These are phyloP conservation scores for Nasonia oneida DNA, from an alignment of 2,888 invertebrate genomes.

Conservation along the genomic window DNA sequence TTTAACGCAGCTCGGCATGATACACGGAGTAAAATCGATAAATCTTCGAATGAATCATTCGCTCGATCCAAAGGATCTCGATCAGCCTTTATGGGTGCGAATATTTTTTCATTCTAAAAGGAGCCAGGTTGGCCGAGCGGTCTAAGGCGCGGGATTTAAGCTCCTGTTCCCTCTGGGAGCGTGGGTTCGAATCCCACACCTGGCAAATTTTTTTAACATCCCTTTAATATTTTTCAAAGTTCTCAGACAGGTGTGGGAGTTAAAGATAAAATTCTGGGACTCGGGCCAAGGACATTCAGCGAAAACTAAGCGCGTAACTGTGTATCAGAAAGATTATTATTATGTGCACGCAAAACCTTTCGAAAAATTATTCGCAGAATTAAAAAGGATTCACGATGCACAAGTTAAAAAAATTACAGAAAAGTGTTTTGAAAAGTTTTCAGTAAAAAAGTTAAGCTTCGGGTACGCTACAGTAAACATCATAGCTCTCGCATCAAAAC, in stretches of 20 bases:
- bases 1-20: background rate
- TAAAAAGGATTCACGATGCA: no score
- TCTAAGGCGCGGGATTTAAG: slow-evolving; percentile 87
- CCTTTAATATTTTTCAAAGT: background rate
- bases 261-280: background rate
- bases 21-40: background rate
- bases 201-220: slow-evolving; percentile 79
- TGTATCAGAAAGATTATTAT: no score
- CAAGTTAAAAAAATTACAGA: no score
- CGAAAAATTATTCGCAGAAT: no score
- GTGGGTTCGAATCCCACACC: slow-evolving; percentile 92
- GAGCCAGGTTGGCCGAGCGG: slow-evolving; percentile 84
- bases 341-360: no score
- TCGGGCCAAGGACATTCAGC: no score
- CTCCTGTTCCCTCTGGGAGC: slow-evolving; percentile 81
- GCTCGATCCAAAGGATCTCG: background rate
- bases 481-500: background rate
- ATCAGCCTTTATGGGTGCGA: slow-evolving; percentile 3
- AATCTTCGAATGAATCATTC: background rate
- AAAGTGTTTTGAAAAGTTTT: background rate
- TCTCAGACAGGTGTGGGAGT: background rate
- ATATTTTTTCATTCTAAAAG: background rate
- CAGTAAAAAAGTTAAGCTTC: no score
- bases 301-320: no score
- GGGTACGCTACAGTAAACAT: background rate